Base-by-base conservation (phyloP, 2,888 invertebrate genomes). In the Tetanocera ferruginea region DNA sequence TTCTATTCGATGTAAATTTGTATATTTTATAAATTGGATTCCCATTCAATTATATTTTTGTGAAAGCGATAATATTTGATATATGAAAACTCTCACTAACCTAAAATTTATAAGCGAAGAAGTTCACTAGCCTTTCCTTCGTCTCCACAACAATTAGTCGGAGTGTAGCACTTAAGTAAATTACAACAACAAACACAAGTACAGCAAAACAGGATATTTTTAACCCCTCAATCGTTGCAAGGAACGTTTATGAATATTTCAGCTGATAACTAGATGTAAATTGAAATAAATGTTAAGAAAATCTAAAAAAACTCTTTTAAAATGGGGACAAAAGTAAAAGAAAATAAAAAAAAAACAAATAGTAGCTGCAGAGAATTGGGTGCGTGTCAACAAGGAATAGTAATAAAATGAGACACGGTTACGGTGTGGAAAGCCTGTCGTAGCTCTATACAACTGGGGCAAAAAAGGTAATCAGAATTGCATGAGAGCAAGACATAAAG, bases 401-500 rank as follows among this genome's bases (percentile, higher is more conserved):
- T 34, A 64, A 34, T 11, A 64, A 28, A 60, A 19, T 60, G 19
- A 5, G 14, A 28, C 28, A 8, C 14, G 23, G 25, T 60, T 19
- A 23, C 23, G 23, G 60, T 62, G 60, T 62, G 31, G 60, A 62
- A 23, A 62, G 14, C 31, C 28, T 62, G 60, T 2, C 28, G 31
- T 17, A 17, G 60, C 23, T 25, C 64, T n/a, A n/a, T 28, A 34
- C 28, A 64, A 34, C 19, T 64, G 34, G 28, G 64, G 17, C 34
- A 8, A 43, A 43, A 3, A 43, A n/a, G n/a, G 43, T 43, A 43
- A 43, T 43, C 43, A 43, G 43, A 34, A 34, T 67, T 28, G 73
- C 73, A 72, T 57, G 72, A 23, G 8, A 49, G 19, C 34, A 31
- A 34, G n/a, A 34, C 19, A 71, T 55, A 71, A 73, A 62, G n/a